Base-by-base conservation (phyloP, 2,888 invertebrate species). In the Oscheius sp. region DNA sequence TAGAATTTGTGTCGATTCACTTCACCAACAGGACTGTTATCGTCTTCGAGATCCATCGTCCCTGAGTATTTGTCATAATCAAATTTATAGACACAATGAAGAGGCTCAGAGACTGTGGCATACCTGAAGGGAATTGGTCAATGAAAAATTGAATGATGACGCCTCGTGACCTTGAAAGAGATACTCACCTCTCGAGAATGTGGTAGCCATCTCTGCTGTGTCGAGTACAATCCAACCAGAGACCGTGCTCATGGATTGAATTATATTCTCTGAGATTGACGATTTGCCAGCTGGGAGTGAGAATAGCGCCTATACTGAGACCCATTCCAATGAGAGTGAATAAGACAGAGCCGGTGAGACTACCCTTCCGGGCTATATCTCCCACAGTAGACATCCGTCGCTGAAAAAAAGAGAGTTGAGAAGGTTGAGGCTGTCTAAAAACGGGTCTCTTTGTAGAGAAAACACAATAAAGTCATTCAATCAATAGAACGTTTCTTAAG, bases 41-140 rank as follows among this genome's bases (percentile, higher is more conserved):
- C 84, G 54, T 84, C 84, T 67, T 84, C 84, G 38, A 85, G 54
- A 50, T 85, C 82, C 57, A 85, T 84, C 0, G 84, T 84, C 33
- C 84, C 84, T 17, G 84, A 84, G 68, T 84, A 84, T 68, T 84
- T 84, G 67, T 84, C 84, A 57, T 84, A 84, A 50, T 84, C 84
- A 68, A 84, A 84, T 61, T 84, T 84, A 77, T 84, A 84, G 44
- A 84, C 84, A 54, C 84, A 84, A 50, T 84, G 84, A 26, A 85
- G 76, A 1, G 84, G 84, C 56, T 84, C 84, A 2, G 80, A 74
- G 6, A 85, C 71, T 0, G 84, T 84, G 0, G 82, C 75, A 64
- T 85, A 84, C 66, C 84, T 84, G 61, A 62, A 44, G 71, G 36
- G 14, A 20, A 44, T 41, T 17, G 20, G 17, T 17, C 17, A 56